Percentiles rank a stretch among this genome's conserved stretches.
Evolutionary conservation across 2,888 invertebrate genomes (phyloP).

Genomic region (Blastobasis adustella): DNA sequence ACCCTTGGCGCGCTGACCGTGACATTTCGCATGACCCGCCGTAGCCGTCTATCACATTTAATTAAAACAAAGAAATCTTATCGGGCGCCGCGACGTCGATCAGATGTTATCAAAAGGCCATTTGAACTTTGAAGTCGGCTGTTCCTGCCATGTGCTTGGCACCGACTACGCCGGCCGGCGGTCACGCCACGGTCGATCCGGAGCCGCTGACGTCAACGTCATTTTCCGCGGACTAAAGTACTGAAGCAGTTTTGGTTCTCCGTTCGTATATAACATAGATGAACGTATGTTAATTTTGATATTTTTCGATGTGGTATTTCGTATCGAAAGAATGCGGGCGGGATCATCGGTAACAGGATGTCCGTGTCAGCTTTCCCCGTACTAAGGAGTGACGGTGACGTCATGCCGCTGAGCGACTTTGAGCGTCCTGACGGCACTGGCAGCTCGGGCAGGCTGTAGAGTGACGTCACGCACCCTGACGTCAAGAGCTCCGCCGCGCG

Average conservation of each 20-base stretch:
- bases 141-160: constrained; percentile 1
- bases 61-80: constrained; percentile 6
- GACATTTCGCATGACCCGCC: constrained; percentile 11
- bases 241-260: too few species aligned
- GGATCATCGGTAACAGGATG: not conserved
- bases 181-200: constrained; percentile 26
- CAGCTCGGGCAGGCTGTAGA: constrained; percentile 26
- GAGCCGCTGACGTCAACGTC: constrained; percentile 30
- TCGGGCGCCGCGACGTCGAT: constrained; percentile 5
- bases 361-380: not conserved
- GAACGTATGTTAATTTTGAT: not conserved
- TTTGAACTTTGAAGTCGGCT: not conserved
- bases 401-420: constrained; percentile 12
- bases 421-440: constrained; percentile 26
- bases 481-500: constrained; percentile 33
- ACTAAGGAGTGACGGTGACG: not conserved
- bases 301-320: not conserved
- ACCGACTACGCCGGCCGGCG: constrained; percentile 12
- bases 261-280: too few species aligned
- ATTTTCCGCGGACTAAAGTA: not conserved
- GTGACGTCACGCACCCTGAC: constrained; percentile 49
- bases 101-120: constrained; percentile 6
- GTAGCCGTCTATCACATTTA: constrained; percentile 4
- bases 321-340: too few species aligned
- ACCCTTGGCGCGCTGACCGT: constrained; percentile 3